Evolutionary conservation across 2,888 invertebrate species (phyloP).

Genomic region (Cylloceria caligata): DNA sequence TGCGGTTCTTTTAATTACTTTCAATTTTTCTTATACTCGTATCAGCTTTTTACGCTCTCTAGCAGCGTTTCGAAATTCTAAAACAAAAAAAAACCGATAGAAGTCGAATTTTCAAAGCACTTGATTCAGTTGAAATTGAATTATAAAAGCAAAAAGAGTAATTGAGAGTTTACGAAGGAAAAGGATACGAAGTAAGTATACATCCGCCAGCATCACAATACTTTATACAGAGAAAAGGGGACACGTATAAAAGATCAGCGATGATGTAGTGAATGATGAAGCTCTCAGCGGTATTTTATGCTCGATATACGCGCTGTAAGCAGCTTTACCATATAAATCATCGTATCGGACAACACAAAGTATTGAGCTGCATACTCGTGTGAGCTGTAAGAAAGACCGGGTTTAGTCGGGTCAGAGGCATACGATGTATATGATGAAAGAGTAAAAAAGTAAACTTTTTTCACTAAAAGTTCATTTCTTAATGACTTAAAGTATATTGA

Average conservation of each 20-base stretch:
- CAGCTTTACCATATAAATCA: constrained; percentile 47
- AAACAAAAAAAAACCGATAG: background rate
- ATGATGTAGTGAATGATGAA: constrained; percentile 35
- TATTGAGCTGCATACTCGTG: background rate
- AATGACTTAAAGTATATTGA: too few relatives aligned
- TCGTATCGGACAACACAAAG: constrained; percentile 29
- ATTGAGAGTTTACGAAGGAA: constrained; percentile 1
- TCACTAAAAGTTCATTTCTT: too few relatives aligned
- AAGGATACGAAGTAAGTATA: background rate
- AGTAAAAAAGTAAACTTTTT: too few relatives aligned
- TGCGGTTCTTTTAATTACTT: background rate
- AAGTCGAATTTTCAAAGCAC: background rate
- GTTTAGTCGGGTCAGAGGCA: too few relatives aligned
- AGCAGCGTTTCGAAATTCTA: too few relatives aligned
- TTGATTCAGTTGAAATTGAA: background rate
- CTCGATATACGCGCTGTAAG: constrained; percentile 26
- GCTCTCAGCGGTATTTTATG: constrained; percentile 28
- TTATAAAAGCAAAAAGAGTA: background rate
- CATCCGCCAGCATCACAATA: constrained; percentile 6
- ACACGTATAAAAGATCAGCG: constrained; percentile 6
- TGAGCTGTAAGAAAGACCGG: too few relatives aligned
- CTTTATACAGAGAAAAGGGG: background rate
- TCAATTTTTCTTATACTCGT: background rate
- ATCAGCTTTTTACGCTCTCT: background rate
- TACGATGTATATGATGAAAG: too few relatives aligned